These are phyloP conservation scores for Apamea anceps DNA, from an alignment of 2,888 invertebrate genomes.

Conservation along the genomic window DNA sequence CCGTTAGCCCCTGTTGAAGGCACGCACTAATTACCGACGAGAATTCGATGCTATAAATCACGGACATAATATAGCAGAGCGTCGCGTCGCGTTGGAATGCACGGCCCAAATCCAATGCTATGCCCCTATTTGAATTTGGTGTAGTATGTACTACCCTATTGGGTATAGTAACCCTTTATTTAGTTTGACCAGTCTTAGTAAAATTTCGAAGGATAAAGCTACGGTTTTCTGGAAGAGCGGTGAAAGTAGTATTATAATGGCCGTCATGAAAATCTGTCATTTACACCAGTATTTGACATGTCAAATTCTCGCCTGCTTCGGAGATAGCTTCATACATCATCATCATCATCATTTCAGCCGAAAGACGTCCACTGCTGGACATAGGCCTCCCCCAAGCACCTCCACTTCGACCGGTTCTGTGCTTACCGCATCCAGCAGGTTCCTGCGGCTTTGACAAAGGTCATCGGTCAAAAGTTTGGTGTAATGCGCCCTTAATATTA, in stretches of 20 bases:
- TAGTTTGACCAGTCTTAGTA: conserved; percentile 15
- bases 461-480: too few species aligned
- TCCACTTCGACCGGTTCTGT: too few species aligned
- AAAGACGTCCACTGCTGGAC: too few species aligned
- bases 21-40: conserved; percentile 89
- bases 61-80: conserved; percentile 88
- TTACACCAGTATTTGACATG: background rate
- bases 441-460: too few species aligned
- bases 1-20: conserved; percentile 76
- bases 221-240: too few species aligned
- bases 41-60: conserved; percentile 90
- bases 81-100: conserved; percentile 85
- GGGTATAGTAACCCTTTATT: conserved; percentile 32
- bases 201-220: background rate
- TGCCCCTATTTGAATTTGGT: conserved; percentile 80
- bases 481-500: too few species aligned
- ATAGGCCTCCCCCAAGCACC: too few species aligned
- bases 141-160: conserved; percentile 39
- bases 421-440: too few species aligned
- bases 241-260: too few species aligned
- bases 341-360: too few species aligned
- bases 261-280: background rate
- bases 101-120: conserved; percentile 83
- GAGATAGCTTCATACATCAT: too few species aligned
- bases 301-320: too few species aligned